Evolutionary conservation across 64 coral and sea anemone genomes (phyloP).

Genomic region (Actinia equina): DNA sequence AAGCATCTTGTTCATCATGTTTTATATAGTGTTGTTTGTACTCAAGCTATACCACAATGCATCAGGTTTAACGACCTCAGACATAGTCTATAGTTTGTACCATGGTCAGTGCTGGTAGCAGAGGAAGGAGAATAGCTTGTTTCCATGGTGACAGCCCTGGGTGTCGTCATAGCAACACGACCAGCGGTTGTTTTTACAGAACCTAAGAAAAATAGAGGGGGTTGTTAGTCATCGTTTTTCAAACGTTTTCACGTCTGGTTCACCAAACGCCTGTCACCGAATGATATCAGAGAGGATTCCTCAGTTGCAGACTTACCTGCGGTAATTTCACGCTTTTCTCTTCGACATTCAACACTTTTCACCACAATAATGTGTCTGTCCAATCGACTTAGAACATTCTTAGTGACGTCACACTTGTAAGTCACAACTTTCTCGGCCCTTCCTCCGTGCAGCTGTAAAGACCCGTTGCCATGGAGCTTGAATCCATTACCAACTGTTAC

Average conservation of each 20-base stretch:
- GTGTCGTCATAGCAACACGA: constrained; percentile 3
- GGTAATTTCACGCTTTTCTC: neutral
- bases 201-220: neutral
- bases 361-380: neutral
- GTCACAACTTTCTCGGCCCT: neutral
- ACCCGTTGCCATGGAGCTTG: neutral
- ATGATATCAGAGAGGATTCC: no score
- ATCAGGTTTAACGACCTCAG: no score
- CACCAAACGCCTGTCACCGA: no score
- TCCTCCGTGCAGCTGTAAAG: neutral
- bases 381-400: neutral
- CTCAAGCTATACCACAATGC: no score
- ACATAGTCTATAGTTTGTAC: neutral
- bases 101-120: neutral
- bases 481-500: neutral
- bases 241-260: no score
- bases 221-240: neutral
- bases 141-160: neutral
- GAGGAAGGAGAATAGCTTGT: neutral
- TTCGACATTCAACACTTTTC: neutral
- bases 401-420: neutral
- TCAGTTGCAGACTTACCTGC: neutral
- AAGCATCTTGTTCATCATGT: no score
- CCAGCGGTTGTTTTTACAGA: constrained; percentile 8
- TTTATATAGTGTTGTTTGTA: no score